phyloP scores from a whole-genome alignment of 64 coral and sea anemone genomes.

The Platygyra sinensis region DNA sequence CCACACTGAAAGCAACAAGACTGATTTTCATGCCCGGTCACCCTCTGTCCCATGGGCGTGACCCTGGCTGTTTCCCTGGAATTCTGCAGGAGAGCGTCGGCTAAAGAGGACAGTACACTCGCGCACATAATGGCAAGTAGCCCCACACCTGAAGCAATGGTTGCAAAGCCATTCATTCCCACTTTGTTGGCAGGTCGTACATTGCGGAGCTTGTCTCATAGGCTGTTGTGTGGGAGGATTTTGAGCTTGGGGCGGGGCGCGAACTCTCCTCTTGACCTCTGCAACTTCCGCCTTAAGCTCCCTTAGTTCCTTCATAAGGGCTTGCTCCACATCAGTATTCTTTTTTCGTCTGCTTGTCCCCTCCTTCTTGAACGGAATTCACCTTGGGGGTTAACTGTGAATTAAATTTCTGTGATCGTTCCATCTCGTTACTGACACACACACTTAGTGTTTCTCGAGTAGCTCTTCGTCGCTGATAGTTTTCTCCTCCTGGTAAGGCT shows the following conservation, averaged over 20 bases:
- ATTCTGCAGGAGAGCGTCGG: not conserved
- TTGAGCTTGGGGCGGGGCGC: too few species aligned
- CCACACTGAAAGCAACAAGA: too few species aligned
- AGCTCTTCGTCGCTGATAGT: too few species aligned
- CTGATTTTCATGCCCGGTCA: conserved; percentile 13
- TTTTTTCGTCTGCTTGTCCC: too few species aligned
- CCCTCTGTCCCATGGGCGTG: conserved; percentile 20
- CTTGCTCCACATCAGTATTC: not conserved
- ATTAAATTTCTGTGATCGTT: conserved; percentile 5
- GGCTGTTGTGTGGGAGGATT: too few species aligned
- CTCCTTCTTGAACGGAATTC: too few species aligned
- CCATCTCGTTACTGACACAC: too few species aligned
- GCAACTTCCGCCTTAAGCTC: too few species aligned
- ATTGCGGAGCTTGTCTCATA: not conserved
- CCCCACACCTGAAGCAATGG: conserved; percentile 6
- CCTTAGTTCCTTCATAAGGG: too few species aligned
- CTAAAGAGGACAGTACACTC: conserved; percentile 14
- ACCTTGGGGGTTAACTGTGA: conserved; percentile 16
- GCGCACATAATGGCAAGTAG: not conserved
- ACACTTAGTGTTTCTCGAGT: too few species aligned
- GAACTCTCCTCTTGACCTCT: too few species aligned
- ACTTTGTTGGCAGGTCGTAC: not conserved
- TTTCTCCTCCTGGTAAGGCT: too few species aligned
- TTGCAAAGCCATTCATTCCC: not conserved
- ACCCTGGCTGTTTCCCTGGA: conserved; percentile 14